Evolutionary conservation across 2,113 vertebrate genomes (phyloP), one percentile per base, ranked within the genome.

Genomic region (Chascanopsetta lugubris): DNA sequence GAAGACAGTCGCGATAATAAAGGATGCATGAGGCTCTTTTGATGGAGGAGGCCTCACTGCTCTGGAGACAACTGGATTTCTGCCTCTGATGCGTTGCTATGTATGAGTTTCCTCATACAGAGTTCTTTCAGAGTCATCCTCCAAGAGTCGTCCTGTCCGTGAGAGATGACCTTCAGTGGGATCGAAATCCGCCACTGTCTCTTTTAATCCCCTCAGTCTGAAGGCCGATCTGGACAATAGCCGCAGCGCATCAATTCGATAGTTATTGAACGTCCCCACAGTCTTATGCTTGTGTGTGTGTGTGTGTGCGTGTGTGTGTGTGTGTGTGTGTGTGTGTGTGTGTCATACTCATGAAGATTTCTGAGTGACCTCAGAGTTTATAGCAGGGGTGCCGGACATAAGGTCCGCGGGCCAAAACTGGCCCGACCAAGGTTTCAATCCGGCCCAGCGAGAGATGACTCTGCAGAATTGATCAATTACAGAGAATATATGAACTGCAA

Each of bases 91-190:
- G 1, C 38, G 1, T n/a, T 8, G 38, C n/a, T 17, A 15, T n/a
- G 10, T 36, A 42, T 38, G 13, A 38, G 12, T 38, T 12, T 38
- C 4, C 21, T 50, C 42, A 20, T 8, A 15, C 1, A 6, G 13
- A 53, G 10, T 42, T 69, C 6, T 40, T 30, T 43, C 9, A 11
- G 20, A 29, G 18, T 62, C 17, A 17, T 61, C 15, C 22, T 51
- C 49, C 27, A 11, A 25, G 18, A 42, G 48, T 20, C 5, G 1
- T 25, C 50, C 6, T 25, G 22, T 18, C 17, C 32, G 36, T 26
- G 30, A 55, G 36, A 58, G 45, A 47, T 54, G 71, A 75, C 68
- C 75, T 79, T 85, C 71, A 66, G 8, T 8, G 26, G 3, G 12
- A 72, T 61, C 61, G 61, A 61, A 66, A 27, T 20, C 49, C 47